Percentiles rank a stretch among this genome's conserved stretches.
Conservation (phyloP, 2,888 invertebrate species). For the Agonopterix alstromeriana region DNA sequence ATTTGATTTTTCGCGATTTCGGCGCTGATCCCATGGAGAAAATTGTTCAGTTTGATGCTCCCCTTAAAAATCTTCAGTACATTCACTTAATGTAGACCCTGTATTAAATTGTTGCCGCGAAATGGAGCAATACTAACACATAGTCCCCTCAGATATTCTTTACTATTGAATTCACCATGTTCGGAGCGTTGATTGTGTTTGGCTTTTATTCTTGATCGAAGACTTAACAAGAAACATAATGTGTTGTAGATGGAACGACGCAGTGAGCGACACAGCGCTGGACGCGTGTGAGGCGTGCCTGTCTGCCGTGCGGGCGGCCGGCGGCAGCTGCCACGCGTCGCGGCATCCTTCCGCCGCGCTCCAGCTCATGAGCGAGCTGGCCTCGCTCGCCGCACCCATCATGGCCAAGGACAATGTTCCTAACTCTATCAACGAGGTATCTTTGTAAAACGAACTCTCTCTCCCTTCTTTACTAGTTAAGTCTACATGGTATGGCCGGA, state of each 20-base stretch:
- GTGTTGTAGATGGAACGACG: constrained; percentile 42
- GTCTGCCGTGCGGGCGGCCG: constrained; percentile 52
- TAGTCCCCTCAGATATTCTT: too few species aligned
- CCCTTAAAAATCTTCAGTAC: too few species aligned
- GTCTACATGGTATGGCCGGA: neutral
- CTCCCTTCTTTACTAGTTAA: neutral
- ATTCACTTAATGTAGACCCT: too few species aligned
- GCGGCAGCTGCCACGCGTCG: constrained; percentile 38
- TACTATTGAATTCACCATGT: too few species aligned
- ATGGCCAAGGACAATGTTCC: constrained; percentile 54
- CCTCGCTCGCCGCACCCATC: constrained; percentile 49
- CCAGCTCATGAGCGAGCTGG: constrained; percentile 43
- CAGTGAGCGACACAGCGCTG: constrained; percentile 50
- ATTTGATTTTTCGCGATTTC: too few species aligned
- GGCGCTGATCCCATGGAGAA: too few species aligned
- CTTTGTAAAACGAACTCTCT: neutral
- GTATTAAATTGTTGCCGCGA: too few species aligned
- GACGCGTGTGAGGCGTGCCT: constrained; percentile 67
- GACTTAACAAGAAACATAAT: neutral
- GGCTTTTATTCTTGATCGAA: too few species aligned
- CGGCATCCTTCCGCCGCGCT: constrained; percentile 41
- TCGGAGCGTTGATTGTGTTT: too few species aligned
- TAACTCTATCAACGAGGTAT: constrained; percentile 62
- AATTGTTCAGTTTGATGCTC: too few species aligned
- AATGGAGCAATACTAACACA: too few species aligned